Conservation (phyloP, 2,113 vertebrate species). For the Dolichotis patagonum region DNA sequence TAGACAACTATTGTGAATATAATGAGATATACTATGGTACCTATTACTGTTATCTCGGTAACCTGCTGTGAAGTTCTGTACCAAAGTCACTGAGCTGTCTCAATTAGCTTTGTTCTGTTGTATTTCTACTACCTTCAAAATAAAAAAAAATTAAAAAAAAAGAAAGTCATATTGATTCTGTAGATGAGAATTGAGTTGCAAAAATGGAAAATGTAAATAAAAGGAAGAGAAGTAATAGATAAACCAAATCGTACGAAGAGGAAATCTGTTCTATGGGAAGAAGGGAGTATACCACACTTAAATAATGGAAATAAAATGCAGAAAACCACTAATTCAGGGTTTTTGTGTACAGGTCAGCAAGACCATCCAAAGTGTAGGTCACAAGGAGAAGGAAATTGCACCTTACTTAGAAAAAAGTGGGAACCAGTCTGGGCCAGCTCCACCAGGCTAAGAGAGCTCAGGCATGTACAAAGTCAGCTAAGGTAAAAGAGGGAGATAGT, state of each 20-base stretch:
- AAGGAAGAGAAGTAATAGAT: background rate
- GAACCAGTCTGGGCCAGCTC: background rate
- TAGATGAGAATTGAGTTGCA: background rate
- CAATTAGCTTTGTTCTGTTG: too few relatives aligned
- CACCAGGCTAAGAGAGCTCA: background rate
- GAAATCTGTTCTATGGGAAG: background rate
- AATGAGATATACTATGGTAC: too few relatives aligned
- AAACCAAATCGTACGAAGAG: background rate
- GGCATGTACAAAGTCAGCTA: slow-evolving; percentile 27
- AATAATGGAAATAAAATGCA: background rate
- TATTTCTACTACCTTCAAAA: too few relatives aligned
- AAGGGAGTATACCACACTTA: background rate
- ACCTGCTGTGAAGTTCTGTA: too few relatives aligned
- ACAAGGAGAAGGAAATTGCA: background rate
- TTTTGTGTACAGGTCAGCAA: background rate
- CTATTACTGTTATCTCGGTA: too few relatives aligned
- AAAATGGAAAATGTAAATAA: background rate
- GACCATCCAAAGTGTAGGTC: background rate
- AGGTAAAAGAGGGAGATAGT: slow-evolving; percentile 60
- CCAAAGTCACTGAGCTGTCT: too few relatives aligned
- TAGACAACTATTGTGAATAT: too few relatives aligned
- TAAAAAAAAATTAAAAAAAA: too few relatives aligned
- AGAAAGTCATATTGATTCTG: background rate
- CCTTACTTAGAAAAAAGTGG: background rate
- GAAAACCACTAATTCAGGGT: background rate